phyloP scores from a whole-genome alignment of 2,797 vertebrate species.

The Phataginus tricuspis region DNA sequence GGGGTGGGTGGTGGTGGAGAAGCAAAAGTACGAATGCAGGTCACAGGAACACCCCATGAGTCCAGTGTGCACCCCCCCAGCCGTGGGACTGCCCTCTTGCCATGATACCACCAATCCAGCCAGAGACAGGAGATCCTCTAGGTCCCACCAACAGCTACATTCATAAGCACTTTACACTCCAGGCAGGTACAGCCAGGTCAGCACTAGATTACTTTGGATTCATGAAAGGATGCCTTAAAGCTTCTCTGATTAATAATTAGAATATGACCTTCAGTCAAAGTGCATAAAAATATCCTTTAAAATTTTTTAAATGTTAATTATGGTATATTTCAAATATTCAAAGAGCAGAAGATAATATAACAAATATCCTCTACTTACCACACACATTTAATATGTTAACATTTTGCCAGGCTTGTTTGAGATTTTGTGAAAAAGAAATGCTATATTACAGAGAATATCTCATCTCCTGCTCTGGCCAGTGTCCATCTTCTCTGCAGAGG shows the following conservation, averaged over 20 bases:
- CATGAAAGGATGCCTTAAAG: not conserved
- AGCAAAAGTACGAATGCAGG: not conserved
- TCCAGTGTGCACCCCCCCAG: not conserved
- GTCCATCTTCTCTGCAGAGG: not conserved
- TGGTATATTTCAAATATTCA: not conserved
- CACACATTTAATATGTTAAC: not conserved
- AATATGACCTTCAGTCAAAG: not conserved
- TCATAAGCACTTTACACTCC: not conserved
- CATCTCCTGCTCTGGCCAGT: not conserved
- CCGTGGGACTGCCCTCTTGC: not conserved
- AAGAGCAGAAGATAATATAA: not conserved
- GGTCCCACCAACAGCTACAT: rapidly evolving
- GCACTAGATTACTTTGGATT: not conserved
- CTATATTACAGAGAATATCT: too few species aligned
- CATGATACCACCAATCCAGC: not conserved
- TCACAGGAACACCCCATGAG: not conserved
- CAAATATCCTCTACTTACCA: not conserved
- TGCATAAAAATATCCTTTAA: not conserved
- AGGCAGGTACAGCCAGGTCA: not conserved
- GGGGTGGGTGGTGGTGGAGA: not conserved
- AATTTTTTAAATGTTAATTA: not conserved
- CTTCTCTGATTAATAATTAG: constrained; percentile 32
- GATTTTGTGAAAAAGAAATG: constrained; percentile 5
- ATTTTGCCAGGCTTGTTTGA: not conserved
- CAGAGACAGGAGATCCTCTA: not conserved